Evolutionary conservation across 2,797 vertebrate genomes (phyloP), one percentile per base, ranked within the genome.

Genomic region (Pampus argenteus): DNA sequence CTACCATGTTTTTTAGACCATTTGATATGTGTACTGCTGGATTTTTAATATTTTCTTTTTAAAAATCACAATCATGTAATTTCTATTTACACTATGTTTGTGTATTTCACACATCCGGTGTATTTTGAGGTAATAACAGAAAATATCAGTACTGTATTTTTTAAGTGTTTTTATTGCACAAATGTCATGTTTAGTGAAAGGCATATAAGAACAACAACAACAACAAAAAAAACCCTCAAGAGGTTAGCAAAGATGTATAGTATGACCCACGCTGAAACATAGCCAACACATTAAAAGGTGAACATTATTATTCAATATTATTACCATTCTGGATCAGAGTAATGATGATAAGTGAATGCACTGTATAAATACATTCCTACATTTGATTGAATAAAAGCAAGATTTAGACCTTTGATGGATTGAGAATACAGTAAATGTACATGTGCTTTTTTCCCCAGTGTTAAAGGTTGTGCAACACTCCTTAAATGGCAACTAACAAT

Each of bases 131-230:
- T 48, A 57, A 62, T 48, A 31, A 69, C 17, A 60, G 18, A 25
- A 20, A 66, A 58, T 51, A 58, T 51, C 74, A 15, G 5, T 45
- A 59, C 9, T 8, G 18, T 34, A 40, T 65, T 86, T 90, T 87
- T 87, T 5, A 83, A 66, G 87, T 90, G 86, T 88, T 88, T 90
- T 88, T 91, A 92, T 92, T 93, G 89, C 90, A 92, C 86, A 91
- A 88, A 90, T 82, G 79, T 84, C 79, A 83, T 78, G 48, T 87
- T 88, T 74, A 60, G 88, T 92, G 86, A 86, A 85, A 84, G 65
- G 78, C 70, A 40, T 66, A 78, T 23, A 72, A 11, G 40, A 7
- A 6, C 2, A 36, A 36, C 8, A 36, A 36, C 8, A 36, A 36
- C 9, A 45, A 40, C 68, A 42, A 62, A 56, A 69, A 61, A 59